phyloP scores from a whole-genome alignment of 2,888 invertebrate species.

The Schizotus pectinicornis region DNA sequence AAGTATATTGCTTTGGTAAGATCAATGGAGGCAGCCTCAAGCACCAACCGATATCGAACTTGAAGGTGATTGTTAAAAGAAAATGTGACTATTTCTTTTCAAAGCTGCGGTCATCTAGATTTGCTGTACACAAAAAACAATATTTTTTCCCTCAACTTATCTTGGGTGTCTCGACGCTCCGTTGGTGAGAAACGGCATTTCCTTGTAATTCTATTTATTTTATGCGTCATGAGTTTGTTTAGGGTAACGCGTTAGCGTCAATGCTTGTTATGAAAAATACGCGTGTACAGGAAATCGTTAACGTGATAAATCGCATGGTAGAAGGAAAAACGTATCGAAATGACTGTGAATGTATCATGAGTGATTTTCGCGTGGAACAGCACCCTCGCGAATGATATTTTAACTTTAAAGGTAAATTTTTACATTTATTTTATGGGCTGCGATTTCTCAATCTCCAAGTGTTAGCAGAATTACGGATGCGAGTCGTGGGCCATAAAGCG shows the following conservation, averaged over 20 bases:
- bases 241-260: conserved; percentile 15
- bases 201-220: conserved; percentile 6
- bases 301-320: conserved; percentile 40
- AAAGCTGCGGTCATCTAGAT: conserved; percentile 49
- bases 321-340: conserved; percentile 41
- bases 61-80: conserved; percentile 44
- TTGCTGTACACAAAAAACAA: conserved; percentile 35
- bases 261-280: conserved; percentile 33
- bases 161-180: neutral
- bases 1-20: conserved; percentile 54
- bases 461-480: conserved; percentile 44
- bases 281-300: conserved; percentile 42
- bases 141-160: conserved; percentile 11
- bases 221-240: conserved; percentile 5
- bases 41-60: conserved; percentile 46
- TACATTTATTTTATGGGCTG: conserved; percentile 40
- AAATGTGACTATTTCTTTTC: conserved; percentile 40
- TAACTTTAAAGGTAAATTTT: conserved; percentile 43
- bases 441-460: conserved; percentile 43
- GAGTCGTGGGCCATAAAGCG: conserved; percentile 41
- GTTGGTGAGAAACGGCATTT: neutral
- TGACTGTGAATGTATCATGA: conserved; percentile 41
- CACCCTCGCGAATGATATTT: conserved; percentile 38
- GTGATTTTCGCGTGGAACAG: conserved; percentile 26
- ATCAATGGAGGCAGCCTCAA: conserved; percentile 50